Conservation (phyloP, 2,113 vertebrate species). For the Castor canadensis region DNA sequence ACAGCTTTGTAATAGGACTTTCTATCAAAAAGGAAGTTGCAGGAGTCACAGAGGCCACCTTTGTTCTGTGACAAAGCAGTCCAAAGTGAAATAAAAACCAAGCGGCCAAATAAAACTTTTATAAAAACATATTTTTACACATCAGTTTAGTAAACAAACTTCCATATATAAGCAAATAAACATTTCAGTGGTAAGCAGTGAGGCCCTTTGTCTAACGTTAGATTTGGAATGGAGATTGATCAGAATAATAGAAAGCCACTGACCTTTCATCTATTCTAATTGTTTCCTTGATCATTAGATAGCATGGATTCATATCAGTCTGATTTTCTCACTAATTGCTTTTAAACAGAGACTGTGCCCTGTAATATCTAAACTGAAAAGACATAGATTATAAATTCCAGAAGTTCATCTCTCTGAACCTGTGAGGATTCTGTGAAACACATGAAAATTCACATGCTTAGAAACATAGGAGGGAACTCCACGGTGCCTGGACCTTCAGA, state of each 20-base stretch:
- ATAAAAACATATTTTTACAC: neutral
- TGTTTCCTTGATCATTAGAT: neutral
- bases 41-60: neutral
- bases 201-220: neutral
- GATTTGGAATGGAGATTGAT: neutral
- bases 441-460: neutral
- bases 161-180: neutral
- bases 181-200: neutral
- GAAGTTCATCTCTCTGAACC: neutral
- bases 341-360: neutral
- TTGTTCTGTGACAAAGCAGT: neutral
- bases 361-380: neutral
- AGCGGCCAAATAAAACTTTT: neutral
- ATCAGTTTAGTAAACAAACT: too few species aligned
- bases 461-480: neutral
- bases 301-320: neutral
- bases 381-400: neutral
- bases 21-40: neutral
- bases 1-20: neutral
- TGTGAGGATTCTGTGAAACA: rapidly evolving
- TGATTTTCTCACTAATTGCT: neutral
- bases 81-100: neutral
- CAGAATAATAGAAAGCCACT: neutral
- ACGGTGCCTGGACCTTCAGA: neutral
- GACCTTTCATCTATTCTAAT: neutral